A percentile compares a stretch with the other conserved stretches of the same genome.
Evolutionary conservation across 2,113 vertebrate genomes (phyloP).

Genomic region (Notothenia rossii): DNA sequence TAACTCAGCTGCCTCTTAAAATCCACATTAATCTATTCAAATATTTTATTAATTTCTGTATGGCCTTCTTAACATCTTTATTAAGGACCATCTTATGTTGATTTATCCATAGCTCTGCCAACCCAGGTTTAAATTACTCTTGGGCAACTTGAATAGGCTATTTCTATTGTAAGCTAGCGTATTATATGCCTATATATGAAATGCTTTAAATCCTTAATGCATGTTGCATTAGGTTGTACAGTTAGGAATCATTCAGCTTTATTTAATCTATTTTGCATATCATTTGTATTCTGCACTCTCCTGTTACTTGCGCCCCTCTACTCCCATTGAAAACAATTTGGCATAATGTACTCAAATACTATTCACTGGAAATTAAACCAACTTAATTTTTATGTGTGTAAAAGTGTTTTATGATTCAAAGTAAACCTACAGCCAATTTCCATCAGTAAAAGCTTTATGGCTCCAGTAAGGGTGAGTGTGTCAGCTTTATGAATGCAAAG

Average conservation of each 20-base stretch:
- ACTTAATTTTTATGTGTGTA: background rate
- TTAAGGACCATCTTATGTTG: background rate
- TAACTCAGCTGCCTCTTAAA: too few relatives aligned
- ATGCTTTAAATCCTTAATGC: too few relatives aligned
- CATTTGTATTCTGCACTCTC: background rate
- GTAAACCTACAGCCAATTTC: slow-evolving; percentile 15
- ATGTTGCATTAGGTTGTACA: too few relatives aligned
- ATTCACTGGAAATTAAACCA: background rate
- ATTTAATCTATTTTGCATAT: background rate
- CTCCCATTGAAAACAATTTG: background rate
- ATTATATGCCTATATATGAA: background rate
- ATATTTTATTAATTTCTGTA: background rate
- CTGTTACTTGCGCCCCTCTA: background rate
- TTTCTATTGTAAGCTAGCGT: background rate
- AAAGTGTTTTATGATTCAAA: slow-evolving; percentile 16
- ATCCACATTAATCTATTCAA: too few relatives aligned
- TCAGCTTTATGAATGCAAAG: slow-evolving; percentile 12
- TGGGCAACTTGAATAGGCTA: background rate
- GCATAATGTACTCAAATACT: background rate
- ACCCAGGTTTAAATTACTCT: background rate
- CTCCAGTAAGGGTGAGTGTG: background rate
- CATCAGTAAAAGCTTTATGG: background rate
- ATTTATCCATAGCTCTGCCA: background rate
- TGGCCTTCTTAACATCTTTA: background rate
- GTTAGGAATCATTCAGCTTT: background rate